Conservation (phyloP, 2,113 vertebrate genomes). For the Solenodon paradoxus region DNA sequence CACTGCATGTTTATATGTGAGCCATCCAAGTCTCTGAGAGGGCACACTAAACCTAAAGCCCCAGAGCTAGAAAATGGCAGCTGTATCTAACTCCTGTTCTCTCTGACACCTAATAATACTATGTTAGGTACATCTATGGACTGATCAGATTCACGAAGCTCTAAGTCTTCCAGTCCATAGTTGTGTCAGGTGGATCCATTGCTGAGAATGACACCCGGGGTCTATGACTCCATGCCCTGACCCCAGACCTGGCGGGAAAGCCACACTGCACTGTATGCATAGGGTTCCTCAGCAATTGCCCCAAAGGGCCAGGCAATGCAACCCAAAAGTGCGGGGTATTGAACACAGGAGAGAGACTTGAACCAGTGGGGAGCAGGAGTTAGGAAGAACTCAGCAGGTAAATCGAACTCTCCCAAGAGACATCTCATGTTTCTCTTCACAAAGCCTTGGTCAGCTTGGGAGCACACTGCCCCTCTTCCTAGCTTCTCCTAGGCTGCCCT, state of each 20-base stretch:
- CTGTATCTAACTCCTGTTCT: not conserved
- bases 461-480: not conserved
- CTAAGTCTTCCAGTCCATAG: not conserved
- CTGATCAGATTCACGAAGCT: not conserved
- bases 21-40: not conserved
- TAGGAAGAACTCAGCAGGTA: not conserved
- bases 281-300: not conserved
- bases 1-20: not conserved
- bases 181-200: not conserved
- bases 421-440: not conserved
- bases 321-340: not conserved
- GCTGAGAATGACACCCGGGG: not conserved
- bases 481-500: not conserved
- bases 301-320: not conserved
- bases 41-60: not conserved
- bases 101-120: not conserved
- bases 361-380: not conserved
- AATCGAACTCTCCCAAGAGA: no score
- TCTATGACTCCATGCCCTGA: no score
- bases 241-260: not conserved
- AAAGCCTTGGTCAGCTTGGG: not conserved
- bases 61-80: not conserved
- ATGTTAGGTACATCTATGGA: not conserved
- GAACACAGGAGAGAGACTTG: not conserved
- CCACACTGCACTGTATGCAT: accelerated